These are phyloP conservation scores for Dicentrarchus labrax DNA, from an alignment of 2,113 vertebrate species.

Conservation along the genomic window DNA sequence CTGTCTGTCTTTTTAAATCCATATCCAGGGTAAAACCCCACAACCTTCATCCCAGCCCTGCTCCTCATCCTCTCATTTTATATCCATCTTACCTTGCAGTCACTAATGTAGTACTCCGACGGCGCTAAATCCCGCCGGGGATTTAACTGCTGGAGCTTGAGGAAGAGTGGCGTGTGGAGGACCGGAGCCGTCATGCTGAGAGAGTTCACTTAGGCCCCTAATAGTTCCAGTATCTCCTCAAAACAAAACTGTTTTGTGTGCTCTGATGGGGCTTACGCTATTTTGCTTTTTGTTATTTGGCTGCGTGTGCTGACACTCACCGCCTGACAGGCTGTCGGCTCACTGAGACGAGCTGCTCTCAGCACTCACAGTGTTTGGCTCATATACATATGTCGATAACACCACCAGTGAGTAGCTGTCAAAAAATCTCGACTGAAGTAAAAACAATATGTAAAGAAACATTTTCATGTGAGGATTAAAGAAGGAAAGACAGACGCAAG, in stretches of 20 bases:
- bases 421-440: neutral
- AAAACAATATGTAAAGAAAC: neutral
- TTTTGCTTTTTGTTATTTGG: conserved; percentile 10
- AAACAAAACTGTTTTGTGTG: conserved; percentile 33
- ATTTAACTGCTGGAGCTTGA: conserved; percentile 31
- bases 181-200: conserved; percentile 27
- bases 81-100: conserved; percentile 63
- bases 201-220: conserved; percentile 19
- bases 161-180: conserved; percentile 51
- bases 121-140: conserved; percentile 55
- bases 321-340: conserved; percentile 28
- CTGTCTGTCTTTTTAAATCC: conserved; percentile 17
- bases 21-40: conserved; percentile 28
- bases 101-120: conserved; percentile 40
- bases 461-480: neutral
- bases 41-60: conserved; percentile 24
- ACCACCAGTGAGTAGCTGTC: neutral
- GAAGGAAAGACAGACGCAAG: neutral
- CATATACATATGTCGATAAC: neutral
- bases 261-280: neutral
- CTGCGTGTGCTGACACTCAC: neutral
- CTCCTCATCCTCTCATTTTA: conserved; percentile 58
- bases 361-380: conserved; percentile 21
- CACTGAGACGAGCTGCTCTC: conserved; percentile 1
- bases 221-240: conserved; percentile 19